Percentiles rank a stretch among this genome's conserved stretches.
phyloP scores from a whole-genome alignment of 2,113 vertebrate genomes.

The Pedionomus torquatus region DNA sequence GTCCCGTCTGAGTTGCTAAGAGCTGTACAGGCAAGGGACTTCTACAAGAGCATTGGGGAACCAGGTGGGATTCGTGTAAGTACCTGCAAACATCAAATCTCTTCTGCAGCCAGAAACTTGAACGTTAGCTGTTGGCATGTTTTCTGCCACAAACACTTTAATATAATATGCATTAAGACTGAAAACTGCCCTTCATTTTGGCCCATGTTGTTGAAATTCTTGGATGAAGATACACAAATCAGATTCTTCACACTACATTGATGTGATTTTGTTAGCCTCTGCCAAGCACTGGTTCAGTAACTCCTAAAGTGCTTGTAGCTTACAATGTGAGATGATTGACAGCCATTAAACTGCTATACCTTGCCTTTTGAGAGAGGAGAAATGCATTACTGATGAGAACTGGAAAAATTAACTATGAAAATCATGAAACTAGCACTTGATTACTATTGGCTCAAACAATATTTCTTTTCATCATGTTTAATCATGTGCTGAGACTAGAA shows the following conservation, averaged over 20 bases:
- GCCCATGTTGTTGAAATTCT: neutral
- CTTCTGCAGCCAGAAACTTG: neutral
- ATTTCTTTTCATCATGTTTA: neutral
- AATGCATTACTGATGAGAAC: neutral
- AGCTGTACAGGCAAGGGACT: neutral
- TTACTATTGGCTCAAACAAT: slow-evolving; percentile 12
- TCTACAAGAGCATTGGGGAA: neutral
- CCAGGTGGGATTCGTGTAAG: neutral
- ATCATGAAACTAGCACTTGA: neutral
- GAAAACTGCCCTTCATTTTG: neutral
- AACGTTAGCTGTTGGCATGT: rapidly evolving
- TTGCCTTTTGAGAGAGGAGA: neutral
- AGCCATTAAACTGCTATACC: neutral
- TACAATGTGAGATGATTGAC: neutral
- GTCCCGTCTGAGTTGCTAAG: neutral
- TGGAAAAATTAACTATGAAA: slow-evolving; percentile 26
- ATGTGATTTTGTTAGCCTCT: neutral
- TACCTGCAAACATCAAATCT: neutral
- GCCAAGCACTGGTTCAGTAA: slow-evolving; percentile 17
- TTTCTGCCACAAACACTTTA: neutral
- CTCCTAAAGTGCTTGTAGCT: slow-evolving; percentile 9
- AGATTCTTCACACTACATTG: neutral
- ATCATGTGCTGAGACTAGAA: slow-evolving; percentile 6
- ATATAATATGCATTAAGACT: neutral
- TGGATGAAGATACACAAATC: neutral